A percentile compares a stretch with the other conserved stretches of the same genome.
Conservation (phyloP, 1,140 invertebrate species). For the Drosophila rhopaloa region DNA sequence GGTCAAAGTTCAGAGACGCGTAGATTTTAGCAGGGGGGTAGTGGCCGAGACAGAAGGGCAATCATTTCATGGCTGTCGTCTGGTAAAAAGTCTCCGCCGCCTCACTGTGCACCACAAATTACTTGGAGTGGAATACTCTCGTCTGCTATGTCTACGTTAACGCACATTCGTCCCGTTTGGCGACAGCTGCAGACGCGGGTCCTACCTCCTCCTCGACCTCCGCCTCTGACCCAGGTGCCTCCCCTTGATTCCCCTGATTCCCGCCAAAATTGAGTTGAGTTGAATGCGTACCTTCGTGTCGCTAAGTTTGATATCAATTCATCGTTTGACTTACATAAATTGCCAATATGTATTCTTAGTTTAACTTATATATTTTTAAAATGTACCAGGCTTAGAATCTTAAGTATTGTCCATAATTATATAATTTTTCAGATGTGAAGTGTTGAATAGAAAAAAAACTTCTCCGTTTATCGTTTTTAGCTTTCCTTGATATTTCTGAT, state of each 20-base stretch:
- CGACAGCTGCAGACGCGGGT: conserved; percentile 23
- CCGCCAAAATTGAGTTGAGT: conserved; percentile 2
- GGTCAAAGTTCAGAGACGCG: conserved; percentile 78
- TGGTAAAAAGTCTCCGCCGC: conserved; percentile 47
- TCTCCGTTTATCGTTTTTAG: neutral
- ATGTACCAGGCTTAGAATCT: too few species aligned
- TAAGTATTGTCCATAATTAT: too few species aligned
- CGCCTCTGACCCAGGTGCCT: neutral
- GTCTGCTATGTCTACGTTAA: conserved; percentile 54
- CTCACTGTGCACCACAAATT: conserved; percentile 63
- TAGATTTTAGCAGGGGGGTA: conserved; percentile 46
- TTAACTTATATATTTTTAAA: too few species aligned
- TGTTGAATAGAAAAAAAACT: too few species aligned
- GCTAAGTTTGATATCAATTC: too few species aligned
- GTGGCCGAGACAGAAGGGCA: conserved; percentile 1
- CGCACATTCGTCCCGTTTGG: conserved; percentile 40
- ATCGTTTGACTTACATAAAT: too few species aligned
- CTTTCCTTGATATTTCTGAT: too few species aligned
- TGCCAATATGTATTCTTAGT: too few species aligned
- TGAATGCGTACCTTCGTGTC: conserved; percentile 8
- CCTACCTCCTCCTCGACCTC: neutral
- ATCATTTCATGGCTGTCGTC: conserved; percentile 48
- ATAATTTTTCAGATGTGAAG: too few species aligned
- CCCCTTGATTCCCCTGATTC: neutral
- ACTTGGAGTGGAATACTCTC: conserved; percentile 68